These are phyloP conservation scores for Onychorhynchus coronatus DNA, from an alignment of 2,113 vertebrate genomes.

Conservation along the genomic window DNA sequence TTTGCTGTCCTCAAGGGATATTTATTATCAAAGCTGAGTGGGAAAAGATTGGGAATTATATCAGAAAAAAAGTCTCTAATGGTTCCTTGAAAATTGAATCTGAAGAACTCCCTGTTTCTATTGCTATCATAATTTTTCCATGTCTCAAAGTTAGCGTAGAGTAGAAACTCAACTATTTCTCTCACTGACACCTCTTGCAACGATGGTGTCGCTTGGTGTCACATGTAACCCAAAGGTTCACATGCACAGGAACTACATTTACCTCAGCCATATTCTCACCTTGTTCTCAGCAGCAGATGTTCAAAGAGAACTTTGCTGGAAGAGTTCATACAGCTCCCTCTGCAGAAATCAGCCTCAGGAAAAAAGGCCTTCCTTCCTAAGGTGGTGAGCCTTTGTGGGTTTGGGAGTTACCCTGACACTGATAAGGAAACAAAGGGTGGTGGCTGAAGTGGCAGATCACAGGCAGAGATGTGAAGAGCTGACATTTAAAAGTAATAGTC, in stretches of 20 bases:
- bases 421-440: neutral
- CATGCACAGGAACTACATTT: neutral
- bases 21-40: conserved; percentile 50
- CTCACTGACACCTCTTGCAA: neutral
- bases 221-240: neutral
- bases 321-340: neutral
- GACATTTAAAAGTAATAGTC: neutral
- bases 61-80: neutral
- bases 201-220: neutral
- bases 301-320: neutral
- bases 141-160: neutral
- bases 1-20: conserved; percentile 43
- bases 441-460: neutral
- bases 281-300: neutral
- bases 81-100: conserved; percentile 19
- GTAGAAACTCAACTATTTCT: neutral
- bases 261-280: neutral
- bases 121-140: neutral
- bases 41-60: conserved; percentile 48
- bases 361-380: neutral
- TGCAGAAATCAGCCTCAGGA: neutral
- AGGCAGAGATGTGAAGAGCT: neutral
- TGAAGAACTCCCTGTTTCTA: neutral
- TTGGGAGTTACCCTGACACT: neutral
- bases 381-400: neutral